Evolutionary conservation across 2,113 vertebrate genomes (phyloP).

Genomic region (Saguinus midas): DNA sequence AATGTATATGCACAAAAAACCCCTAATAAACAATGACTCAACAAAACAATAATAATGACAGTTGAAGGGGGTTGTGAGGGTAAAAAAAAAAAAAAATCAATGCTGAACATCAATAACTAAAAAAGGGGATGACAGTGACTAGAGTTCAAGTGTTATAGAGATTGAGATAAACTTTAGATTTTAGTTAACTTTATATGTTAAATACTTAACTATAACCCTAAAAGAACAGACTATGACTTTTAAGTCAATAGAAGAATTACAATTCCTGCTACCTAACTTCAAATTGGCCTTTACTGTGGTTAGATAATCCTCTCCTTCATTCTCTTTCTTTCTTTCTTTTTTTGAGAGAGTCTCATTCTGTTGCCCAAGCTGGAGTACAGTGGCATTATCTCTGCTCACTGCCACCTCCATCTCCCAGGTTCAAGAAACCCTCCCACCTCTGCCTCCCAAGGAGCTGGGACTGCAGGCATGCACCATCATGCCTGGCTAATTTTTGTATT

Average conservation of each 20-base stretch:
- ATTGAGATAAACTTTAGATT: neutral
- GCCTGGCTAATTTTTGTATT: no score
- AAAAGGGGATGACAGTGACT: neutral
- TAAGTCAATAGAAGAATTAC: neutral
- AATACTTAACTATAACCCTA: constrained; percentile 1
- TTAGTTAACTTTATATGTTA: neutral
- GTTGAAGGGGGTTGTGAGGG: neutral
- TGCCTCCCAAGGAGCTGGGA: no score
- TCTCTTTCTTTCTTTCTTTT: no score
- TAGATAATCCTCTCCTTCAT: neutral
- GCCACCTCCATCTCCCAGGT: no score
- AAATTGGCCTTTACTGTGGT: neutral
- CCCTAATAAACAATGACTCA: neutral
- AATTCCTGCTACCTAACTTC: constrained; percentile 27
- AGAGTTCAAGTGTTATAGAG: neutral
- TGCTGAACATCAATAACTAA: neutral
- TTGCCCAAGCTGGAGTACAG: no score
- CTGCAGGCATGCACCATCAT: no score
- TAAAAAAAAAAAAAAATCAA: neutral
- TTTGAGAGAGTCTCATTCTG: no score
- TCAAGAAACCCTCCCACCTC: no score
- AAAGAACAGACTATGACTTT: neutral
- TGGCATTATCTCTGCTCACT: no score
- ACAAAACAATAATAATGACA: neutral
- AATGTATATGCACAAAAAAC: neutral